Evolutionary conservation across 2,888 invertebrate genomes (phyloP), one percentile per base, ranked within the genome.

Genomic region (Acronicta leporina): DNA sequence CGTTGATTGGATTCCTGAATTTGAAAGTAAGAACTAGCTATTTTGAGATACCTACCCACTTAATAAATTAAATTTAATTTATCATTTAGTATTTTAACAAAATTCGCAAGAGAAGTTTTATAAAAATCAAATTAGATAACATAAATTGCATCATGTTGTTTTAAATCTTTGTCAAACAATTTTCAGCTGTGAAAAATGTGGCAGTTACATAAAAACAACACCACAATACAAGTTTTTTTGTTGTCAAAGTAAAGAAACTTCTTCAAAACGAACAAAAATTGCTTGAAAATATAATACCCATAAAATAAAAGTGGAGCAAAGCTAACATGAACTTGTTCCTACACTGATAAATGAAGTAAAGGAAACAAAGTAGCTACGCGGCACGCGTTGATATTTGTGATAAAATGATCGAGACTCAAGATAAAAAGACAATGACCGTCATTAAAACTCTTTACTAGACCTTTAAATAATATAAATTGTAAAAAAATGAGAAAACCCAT

Each of bases 221-320:
- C 7, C 2, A 45, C 11, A 14, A 46, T 38, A 53, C n/a, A n/a
- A 7, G n/a, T n/a, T n/a, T n/a, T n/a, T n/a, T n/a, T n/a, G n/a
- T 6, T 14, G 15, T 43, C 7, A 45, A 15, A 43, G 42, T 16
- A 42, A 33, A 8, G 33, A 40, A 4, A 8, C 25, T 44, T 20
- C 4, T 20, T 25, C 11, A 25, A 49, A 59, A 38, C 9, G 30
- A 25, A 47, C 38, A 14, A 65, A 58, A 35, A 52, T 42, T 25
- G 10, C n/a, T 13, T 10, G 43, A 63, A 51, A 8, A 50, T 14
- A 43, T n/a, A n/a, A n/a, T n/a, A n/a, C n/a, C n/a, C n/a, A n/a
- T n/a, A n/a, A n/a, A 35, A 52, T 13, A 47, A 16, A 35, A 35
- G 5, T 16, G 7, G 46, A 51, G 8, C 20, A 38, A 20, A 41